Percentiles rank a stretch among this genome's conserved stretches.
phyloP scores from a whole-genome alignment of 2,113 vertebrate genomes.

The Oryzias melastigma region DNA sequence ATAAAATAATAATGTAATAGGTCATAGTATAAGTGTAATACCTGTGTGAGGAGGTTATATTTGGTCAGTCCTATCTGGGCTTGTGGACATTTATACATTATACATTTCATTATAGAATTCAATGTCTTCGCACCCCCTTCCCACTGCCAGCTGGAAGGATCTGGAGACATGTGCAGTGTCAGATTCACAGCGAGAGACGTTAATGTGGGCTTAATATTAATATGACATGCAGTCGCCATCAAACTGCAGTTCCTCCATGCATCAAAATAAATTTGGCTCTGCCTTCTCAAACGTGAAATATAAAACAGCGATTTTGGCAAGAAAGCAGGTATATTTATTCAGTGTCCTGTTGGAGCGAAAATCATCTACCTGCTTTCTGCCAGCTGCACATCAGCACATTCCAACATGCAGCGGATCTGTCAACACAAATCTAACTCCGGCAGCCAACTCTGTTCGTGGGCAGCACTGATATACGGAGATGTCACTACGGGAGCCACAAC shows the following conservation, averaged over 20 bases:
- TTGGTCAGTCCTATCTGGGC: too few species aligned
- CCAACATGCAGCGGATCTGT: constrained; percentile 29
- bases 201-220: constrained; percentile 32
- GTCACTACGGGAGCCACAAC: constrained; percentile 32
- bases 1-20: too few species aligned
- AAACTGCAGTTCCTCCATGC: constrained; percentile 4
- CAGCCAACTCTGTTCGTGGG: constrained; percentile 25
- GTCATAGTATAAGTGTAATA: too few species aligned
- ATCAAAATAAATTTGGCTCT: constrained; percentile 22
- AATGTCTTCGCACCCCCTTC: too few species aligned
- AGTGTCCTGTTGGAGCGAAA: constrained; percentile 27
- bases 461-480: constrained; percentile 38
- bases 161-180: constrained; percentile 33
- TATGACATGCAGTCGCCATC: constrained; percentile 44
- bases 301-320: constrained; percentile 3
- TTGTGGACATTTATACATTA: not conserved
- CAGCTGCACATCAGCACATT: constrained; percentile 17
- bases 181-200: constrained; percentile 41
- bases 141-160: constrained; percentile 33
- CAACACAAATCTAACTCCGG: constrained; percentile 49
- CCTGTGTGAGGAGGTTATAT: too few species aligned
- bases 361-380: constrained; percentile 24
- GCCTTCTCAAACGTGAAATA: constrained; percentile 3
- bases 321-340: constrained; percentile 4
- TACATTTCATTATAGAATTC: not conserved